These are phyloP conservation scores for Bombus affinis DNA, from an alignment of 1,140 invertebrate species.

Conservation along the genomic window DNA sequence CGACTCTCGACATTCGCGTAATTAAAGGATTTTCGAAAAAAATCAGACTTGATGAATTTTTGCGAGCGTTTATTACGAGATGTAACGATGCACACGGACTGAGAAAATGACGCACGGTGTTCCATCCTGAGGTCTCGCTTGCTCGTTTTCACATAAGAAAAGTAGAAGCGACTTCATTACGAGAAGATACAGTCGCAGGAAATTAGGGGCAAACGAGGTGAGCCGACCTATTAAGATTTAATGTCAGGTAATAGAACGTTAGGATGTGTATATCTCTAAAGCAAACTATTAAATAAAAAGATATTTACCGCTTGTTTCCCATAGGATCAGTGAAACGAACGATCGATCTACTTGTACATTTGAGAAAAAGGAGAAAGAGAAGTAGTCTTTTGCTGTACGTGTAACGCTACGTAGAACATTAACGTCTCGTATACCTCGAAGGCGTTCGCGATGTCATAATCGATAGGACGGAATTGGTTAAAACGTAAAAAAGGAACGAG, in stretches of 20 bases:
- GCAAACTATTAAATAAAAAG: slow-evolving; percentile 17
- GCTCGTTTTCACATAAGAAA: background rate
- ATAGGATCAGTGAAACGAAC: background rate
- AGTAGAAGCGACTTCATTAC: slow-evolving; percentile 47
- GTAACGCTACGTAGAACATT: background rate
- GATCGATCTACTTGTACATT: background rate
- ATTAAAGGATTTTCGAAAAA: background rate
- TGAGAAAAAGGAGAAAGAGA: background rate
- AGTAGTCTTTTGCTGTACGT: background rate
- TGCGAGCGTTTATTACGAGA: slow-evolving; percentile 6
- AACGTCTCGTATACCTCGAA: slow-evolving; percentile 15
- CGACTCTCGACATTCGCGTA: too few relatives aligned
- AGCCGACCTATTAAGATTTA: slow-evolving; percentile 51
- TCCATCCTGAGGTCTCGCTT: background rate
- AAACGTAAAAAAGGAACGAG: background rate
- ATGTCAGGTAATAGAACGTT: slow-evolving; percentile 49
- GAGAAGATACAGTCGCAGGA: background rate
- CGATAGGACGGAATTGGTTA: slow-evolving; percentile 6
- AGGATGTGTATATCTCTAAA: background rate
- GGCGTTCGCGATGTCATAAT: slow-evolving; percentile 40
- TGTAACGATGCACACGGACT: slow-evolving; percentile 9
- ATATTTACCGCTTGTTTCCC: background rate
- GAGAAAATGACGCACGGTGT: background rate
- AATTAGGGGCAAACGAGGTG: slow-evolving; percentile 43
- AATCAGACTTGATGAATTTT: background rate